phyloP scores from a whole-genome alignment of 2,888 invertebrate species.

The Ferrisia virgata region DNA sequence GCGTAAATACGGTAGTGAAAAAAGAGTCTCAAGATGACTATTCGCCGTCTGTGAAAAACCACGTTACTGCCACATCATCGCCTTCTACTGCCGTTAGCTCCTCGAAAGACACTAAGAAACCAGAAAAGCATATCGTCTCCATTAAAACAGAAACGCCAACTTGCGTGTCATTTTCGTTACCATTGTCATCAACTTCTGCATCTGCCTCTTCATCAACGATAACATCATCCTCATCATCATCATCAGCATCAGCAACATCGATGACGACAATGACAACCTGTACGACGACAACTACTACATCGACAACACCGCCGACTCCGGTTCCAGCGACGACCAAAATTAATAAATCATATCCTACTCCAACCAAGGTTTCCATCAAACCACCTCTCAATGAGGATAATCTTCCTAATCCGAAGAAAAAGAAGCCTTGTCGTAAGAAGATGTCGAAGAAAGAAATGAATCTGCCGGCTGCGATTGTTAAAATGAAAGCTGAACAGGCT shows the following conservation, averaged over 20 bases:
- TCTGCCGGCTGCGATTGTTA: conserved; percentile 16
- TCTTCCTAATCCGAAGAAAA: neutral
- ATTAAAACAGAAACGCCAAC: neutral
- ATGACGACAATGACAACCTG: too few species aligned
- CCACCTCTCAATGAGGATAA: neutral
- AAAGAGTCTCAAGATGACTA: neutral
- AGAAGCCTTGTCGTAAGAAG: conserved; percentile 34
- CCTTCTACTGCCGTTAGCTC: neutral
- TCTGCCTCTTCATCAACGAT: neutral
- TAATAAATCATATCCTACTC: neutral
- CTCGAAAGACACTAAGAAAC: neutral
- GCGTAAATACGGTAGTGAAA: neutral
- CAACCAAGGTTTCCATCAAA: neutral
- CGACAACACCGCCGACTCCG: neutral
- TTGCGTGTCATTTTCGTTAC: neutral
- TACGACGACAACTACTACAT: neutral
- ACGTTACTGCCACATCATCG: neutral
- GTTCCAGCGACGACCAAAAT: neutral
- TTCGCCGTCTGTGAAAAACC: neutral
- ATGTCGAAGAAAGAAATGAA: conserved; percentile 37
- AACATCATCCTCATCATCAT: too few species aligned
- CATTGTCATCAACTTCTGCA: too few species aligned
- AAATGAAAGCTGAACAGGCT: conserved; percentile 33
- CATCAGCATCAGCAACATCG: too few species aligned
- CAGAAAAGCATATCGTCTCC: neutral